These are phyloP conservation scores for Drosophila punjabiensis DNA, from an alignment of 1,140 invertebrate species.

Conservation along the genomic window DNA sequence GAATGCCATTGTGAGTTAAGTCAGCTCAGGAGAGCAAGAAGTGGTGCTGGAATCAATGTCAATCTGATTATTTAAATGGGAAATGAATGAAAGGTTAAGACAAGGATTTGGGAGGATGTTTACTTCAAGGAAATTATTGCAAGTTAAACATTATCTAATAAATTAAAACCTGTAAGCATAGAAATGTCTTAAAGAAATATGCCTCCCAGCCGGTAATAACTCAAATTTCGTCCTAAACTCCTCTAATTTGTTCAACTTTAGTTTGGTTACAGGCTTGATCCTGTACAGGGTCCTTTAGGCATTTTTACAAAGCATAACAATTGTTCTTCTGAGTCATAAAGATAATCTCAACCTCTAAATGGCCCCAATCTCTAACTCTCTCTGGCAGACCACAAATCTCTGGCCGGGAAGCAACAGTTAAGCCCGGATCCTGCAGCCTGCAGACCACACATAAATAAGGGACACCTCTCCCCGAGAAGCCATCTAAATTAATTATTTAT, in stretches of 20 bases:
- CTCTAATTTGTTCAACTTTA: constrained; percentile 1
- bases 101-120: not conserved
- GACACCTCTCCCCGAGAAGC: constrained; percentile 35
- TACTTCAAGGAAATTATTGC: not conserved
- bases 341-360: constrained; percentile 71
- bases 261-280: not conserved
- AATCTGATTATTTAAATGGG: constrained; percentile 26
- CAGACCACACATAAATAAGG: constrained; percentile 61
- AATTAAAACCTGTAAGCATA: not conserved
- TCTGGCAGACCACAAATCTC: constrained; percentile 62
- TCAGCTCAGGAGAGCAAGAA: not conserved
- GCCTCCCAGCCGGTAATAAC: not conserved
- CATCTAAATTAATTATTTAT: constrained; percentile 84
- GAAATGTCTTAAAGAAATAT: not conserved
- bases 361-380: constrained; percentile 36
- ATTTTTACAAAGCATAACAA: constrained; percentile 1
- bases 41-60: not conserved
- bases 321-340: constrained; percentile 36
- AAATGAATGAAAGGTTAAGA: constrained; percentile 5
- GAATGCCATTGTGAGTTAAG: constrained; percentile 23
- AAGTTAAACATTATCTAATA: not conserved
- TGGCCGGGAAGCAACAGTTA: constrained; percentile 70
- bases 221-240: not conserved
- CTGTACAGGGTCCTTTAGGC: not conserved
- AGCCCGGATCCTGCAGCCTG: constrained; percentile 12